Conservation (phyloP, 2,797 vertebrate genomes). For the Philypnodon macrostomus region DNA sequence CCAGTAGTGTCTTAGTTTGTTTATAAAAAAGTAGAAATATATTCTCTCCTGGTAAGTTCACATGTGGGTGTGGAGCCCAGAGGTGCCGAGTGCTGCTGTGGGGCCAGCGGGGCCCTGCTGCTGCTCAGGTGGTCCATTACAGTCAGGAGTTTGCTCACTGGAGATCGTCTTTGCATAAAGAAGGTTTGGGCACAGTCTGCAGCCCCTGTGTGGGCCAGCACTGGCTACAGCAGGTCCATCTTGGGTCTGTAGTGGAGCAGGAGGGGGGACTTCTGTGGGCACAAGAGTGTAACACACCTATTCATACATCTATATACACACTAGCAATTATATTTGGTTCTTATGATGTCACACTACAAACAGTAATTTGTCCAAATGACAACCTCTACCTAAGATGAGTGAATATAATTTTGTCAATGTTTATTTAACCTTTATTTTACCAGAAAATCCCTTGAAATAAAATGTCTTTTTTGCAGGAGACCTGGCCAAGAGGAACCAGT, state of each 20-base stretch:
- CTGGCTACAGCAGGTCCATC: constrained; percentile 97
- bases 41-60: constrained; percentile 76
- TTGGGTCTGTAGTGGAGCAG: constrained; percentile 99
- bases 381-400: no score
- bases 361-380: no score
- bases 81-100: constrained; percentile 77
- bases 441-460: no score
- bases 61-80: constrained; percentile 70
- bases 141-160: constrained; percentile 70
- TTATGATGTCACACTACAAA: no score
- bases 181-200: constrained; percentile 65
- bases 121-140: constrained; percentile 67
- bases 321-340: no score
- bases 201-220: constrained; percentile 75
- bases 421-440: no score
- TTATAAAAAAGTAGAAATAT: constrained; percentile 98
- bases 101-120: constrained; percentile 57
- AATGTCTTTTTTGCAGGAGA: no score
- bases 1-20: constrained; percentile 88
- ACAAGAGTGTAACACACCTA: not conserved
- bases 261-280: constrained; percentile 92
- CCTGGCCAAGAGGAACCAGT: no score
- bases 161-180: constrained; percentile 91
- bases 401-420: no score
- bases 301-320: no score